Base-by-base conservation (phyloP, 2,797 vertebrate species). In the Buphagus erythrorhynchus region DNA sequence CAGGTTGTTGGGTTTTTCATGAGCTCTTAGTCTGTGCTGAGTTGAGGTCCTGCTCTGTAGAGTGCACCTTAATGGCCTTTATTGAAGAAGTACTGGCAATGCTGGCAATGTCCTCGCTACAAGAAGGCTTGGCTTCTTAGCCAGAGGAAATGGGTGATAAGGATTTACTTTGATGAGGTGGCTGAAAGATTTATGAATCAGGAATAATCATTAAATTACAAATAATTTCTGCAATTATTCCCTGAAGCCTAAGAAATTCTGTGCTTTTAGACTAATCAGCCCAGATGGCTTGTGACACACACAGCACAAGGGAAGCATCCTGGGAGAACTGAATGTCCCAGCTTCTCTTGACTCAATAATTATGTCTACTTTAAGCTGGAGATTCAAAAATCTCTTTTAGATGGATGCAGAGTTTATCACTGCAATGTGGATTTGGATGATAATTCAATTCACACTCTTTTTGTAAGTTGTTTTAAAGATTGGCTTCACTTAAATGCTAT, bases 11-110 rank as follows among this genome's bases (percentile, higher is more conserved):
- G 46, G 73, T 33, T 93, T 94, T 77, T 77, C 45, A 3, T 13
- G 57, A 87, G 81, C 85, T 26, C 61, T 94, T 88, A 88, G 43
- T 24, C 54, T 0, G 0, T 36, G 48, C 77, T 77, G 61, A 42
- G 68, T 45, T 52, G 36, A 76, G 20, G 59, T 52, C 25, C 75
- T 77, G 57, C 71, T 75, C 74, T 93, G 52, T 74, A 69, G 57
- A 94, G 63, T 82, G 67, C 52, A 6, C 77, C 84, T 90, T 94
- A 95, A 93, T 82, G 86, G 83, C 67, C 73, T 75, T 33, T 82
- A 73, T 42, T 48, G 83, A 45, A 86, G 69, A 57, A 43, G 5
- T 22, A 13, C 42, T 66, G 83, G 62, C 81, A 77, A 10, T 35
- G 14, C 42, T 66, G 83, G 66, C 81, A 77, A 10, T 36, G 52